A percentile compares a stretch with the other conserved stretches of the same genome.
These are phyloP conservation scores for Sebastes kiyomatsui DNA, from an alignment of 2,797 vertebrate genomes.

Conservation along the genomic window DNA sequence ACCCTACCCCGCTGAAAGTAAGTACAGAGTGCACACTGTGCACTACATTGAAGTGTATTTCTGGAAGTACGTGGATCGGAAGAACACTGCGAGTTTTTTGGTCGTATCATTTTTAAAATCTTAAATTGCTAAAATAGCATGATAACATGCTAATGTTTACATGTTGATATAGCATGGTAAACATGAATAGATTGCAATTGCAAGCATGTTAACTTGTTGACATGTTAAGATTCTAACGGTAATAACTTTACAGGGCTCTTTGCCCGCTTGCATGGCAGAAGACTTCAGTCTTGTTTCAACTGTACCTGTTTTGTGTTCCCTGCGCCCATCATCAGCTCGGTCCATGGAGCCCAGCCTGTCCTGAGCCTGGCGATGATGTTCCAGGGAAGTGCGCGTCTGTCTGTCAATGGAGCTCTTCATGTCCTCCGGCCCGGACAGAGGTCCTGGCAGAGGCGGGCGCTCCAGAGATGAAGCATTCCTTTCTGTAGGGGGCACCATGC, in stretches of 20 bases:
- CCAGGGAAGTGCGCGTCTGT: constrained; percentile 90
- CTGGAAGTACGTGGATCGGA: no score
- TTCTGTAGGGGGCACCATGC: constrained; percentile 84
- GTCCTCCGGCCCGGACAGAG: constrained; percentile 86
- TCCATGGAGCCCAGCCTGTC: constrained; percentile 94
- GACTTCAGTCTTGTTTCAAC: constrained; percentile 39
- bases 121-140: not conserved
- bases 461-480: constrained; percentile 95
- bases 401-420: constrained; percentile 91
- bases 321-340: constrained; percentile 88
- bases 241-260: not conserved
- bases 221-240: not conserved
- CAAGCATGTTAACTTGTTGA: not conserved
- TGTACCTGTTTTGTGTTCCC: constrained; percentile 90
- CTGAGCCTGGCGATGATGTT: constrained; percentile 91
- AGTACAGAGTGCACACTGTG: no score
- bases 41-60: no score
- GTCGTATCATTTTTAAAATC: no score
- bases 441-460: constrained; percentile 85
- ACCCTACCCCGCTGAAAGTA: no score
- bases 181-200: not conserved
- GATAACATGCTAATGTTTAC: not conserved
- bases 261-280: not conserved
- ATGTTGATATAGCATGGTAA: not conserved
- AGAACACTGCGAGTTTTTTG: no score